A percentile compares a stretch with the other conserved stretches of the same genome.
These are phyloP conservation scores for Tokudaia muenninki DNA, from an alignment of 2,797 vertebrate species.

Conservation along the genomic window DNA sequence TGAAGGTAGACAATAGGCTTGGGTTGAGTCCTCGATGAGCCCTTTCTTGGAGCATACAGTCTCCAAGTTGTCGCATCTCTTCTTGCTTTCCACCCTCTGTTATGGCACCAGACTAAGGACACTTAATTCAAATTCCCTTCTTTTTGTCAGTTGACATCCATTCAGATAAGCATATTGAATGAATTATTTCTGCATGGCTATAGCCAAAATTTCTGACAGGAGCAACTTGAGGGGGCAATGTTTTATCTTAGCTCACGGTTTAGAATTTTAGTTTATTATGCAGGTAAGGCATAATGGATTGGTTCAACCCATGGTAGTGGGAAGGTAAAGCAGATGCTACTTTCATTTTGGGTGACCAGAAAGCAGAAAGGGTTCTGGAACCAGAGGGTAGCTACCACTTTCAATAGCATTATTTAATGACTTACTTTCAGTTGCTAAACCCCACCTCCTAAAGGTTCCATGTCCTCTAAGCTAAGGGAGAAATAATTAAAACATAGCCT, in stretches of 20 bases:
- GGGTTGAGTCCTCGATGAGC: not conserved
- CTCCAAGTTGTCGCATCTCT: not conserved
- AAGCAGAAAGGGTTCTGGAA: not conserved
- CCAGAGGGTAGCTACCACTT: not conserved
- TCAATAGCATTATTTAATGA: not conserved
- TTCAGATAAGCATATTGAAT: not conserved
- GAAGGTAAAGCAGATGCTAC: not conserved
- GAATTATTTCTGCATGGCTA: not conserved
- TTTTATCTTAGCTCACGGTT: not conserved
- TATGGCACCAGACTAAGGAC: not conserved
- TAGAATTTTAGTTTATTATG: not conserved
- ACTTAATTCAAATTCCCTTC: not conserved
- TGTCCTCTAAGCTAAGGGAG: not conserved
- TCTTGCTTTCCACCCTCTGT: not conserved
- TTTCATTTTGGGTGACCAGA: not conserved
- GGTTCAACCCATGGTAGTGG: not conserved
- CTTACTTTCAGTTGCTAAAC: not conserved
- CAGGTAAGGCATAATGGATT: not conserved
- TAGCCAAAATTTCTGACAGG: not conserved
- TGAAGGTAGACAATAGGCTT: not conserved
- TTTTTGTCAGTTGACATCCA: not conserved
- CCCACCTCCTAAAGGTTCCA: not conserved
- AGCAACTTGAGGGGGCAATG: not conserved
- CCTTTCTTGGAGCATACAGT: not conserved
- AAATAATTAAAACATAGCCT: not conserved